These are phyloP conservation scores for Xyliphius kryptos DNA, from an alignment of 2,113 vertebrate genomes.

Conservation along the genomic window DNA sequence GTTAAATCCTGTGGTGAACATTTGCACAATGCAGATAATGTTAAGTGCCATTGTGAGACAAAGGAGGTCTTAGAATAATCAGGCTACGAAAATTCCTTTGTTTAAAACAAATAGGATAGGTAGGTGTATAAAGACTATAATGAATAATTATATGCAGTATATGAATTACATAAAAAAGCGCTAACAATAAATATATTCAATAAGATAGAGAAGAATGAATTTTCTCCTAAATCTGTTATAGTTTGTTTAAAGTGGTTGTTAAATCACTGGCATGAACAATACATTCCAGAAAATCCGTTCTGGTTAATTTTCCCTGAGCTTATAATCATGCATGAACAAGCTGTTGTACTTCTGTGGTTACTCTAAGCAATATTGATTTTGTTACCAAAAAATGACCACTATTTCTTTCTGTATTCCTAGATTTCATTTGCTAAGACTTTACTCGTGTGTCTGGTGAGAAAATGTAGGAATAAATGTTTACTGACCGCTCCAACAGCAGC, in stretches of 20 bases:
- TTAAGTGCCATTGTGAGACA: not conserved
- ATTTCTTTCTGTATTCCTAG: not conserved
- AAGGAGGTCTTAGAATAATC: not conserved
- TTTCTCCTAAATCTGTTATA: not conserved
- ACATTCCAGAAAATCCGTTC: not conserved
- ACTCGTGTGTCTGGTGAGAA: not conserved
- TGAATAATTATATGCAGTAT: too few relatives aligned
- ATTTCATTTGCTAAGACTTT: slow-evolving; percentile 2
- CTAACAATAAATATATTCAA: not conserved
- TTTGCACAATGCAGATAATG: not conserved
- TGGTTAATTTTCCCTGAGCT: not conserved
- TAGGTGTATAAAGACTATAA: not conserved
- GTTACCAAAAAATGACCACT: not conserved
- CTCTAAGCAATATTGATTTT: not conserved
- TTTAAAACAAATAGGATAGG: not conserved
- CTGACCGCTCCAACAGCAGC: not conserved
- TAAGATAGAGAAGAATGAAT: not conserved
- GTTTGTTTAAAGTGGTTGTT: not conserved
- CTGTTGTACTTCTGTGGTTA: not conserved
- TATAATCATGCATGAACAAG: not conserved
- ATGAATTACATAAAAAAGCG: not conserved
- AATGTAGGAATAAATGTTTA: slow-evolving; percentile 3
- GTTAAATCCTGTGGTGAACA: not conserved
- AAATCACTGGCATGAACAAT: not conserved
- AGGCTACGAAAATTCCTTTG: not conserved